Conservation (phyloP, 2,797 vertebrate genomes). For the Chromis chromis region DNA sequence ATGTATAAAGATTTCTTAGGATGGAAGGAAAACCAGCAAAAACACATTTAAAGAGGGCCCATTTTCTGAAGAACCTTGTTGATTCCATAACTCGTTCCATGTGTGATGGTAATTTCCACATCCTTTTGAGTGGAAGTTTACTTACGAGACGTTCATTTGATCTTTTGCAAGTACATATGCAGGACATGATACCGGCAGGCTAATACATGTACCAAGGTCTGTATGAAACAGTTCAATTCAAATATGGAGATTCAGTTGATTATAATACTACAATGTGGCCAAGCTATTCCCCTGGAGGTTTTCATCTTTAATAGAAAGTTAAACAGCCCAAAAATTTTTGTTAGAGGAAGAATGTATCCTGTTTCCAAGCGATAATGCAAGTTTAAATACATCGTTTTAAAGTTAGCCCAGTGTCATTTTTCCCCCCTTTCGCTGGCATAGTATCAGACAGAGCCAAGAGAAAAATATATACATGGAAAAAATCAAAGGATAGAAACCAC, state of each 20-base stretch:
- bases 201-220: neutral
- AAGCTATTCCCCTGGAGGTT: constrained; percentile 14
- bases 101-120: constrained; percentile 4
- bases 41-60: neutral
- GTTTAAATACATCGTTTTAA: constrained; percentile 36
- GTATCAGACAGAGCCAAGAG: constrained; percentile 58
- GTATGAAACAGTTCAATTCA: constrained; percentile 19
- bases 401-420: constrained; percentile 12
- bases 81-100: constrained; percentile 26
- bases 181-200: constrained; percentile 8
- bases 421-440: constrained; percentile 22
- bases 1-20: neutral
- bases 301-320: constrained; percentile 27
- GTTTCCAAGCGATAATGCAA: constrained; percentile 36
- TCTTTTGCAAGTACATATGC: constrained; percentile 13
- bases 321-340: constrained; percentile 23
- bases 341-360: constrained; percentile 4
- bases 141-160: constrained; percentile 31
- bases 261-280: neutral
- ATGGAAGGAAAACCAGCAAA: neutral
- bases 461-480: constrained; percentile 52
- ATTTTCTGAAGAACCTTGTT: neutral
- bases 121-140: constrained; percentile 33
- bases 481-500: constrained; percentile 74
- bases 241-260: constrained; percentile 5